These are phyloP conservation scores for Cryptophagus acutangulus DNA, from an alignment of 2,888 invertebrate genomes.

Conservation along the genomic window DNA sequence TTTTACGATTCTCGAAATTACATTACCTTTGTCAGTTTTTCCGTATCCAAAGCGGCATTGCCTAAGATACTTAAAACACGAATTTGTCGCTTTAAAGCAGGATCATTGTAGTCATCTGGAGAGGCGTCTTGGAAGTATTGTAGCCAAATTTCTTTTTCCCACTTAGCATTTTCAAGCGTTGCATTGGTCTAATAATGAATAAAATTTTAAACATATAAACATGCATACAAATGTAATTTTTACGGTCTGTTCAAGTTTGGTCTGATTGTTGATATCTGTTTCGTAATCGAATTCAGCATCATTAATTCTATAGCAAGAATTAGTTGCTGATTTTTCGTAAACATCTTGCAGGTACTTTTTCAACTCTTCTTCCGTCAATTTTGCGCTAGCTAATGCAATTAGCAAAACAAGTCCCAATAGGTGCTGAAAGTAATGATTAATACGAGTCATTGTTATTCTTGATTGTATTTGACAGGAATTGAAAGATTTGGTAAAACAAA, in stretches of 20 bases:
- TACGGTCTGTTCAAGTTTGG: slow-evolving; percentile 34
- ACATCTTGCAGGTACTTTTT: slow-evolving; percentile 28
- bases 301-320: slow-evolving; percentile 40
- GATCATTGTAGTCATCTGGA: slow-evolving; percentile 46
- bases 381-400: no score
- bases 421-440: no score
- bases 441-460: no score
- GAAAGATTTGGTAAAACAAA: no score
- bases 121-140: slow-evolving; percentile 40
- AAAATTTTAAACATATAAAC: not conserved
- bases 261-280: slow-evolving; percentile 39
- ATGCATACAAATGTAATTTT: slow-evolving; percentile 11
- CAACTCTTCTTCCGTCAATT: slow-evolving; percentile 24
- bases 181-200: slow-evolving; percentile 30
- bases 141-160: slow-evolving; percentile 45
- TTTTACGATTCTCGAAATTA: no score
- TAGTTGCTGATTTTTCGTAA: slow-evolving; percentile 34
- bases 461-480: no score
- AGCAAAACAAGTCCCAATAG: no score
- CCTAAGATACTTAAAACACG: slow-evolving; percentile 68
- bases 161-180: slow-evolving; percentile 35
- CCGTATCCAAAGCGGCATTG: slow-evolving; percentile 64
- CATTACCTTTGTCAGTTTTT: slow-evolving; percentile 58
- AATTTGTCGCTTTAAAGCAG: slow-evolving; percentile 73
- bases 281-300: slow-evolving; percentile 43